Evolutionary conservation across 2,797 vertebrate species (phyloP).

Genomic region (Trachurus trachurus): DNA sequence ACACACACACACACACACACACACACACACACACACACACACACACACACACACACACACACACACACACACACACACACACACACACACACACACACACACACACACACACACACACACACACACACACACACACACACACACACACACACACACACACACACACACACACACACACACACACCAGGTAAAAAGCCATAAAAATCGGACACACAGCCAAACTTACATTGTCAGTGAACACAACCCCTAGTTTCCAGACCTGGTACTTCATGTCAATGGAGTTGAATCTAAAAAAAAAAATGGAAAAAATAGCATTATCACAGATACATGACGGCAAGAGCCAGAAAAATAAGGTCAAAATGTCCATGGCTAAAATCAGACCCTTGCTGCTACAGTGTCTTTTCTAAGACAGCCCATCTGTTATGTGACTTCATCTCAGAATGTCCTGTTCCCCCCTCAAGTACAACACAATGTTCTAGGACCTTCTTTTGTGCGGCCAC

Average conservation of each 20-base stretch:
- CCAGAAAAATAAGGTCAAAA: slow-evolving; percentile 43
- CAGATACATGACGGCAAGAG: slow-evolving; percentile 19
- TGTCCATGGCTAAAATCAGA: slow-evolving; percentile 50
- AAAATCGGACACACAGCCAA: slow-evolving; percentile 5
- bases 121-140: slow-evolving; percentile 23
- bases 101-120: slow-evolving; percentile 22
- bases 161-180: slow-evolving; percentile 10
- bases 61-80: slow-evolving; percentile 12
- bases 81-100: slow-evolving; percentile 2
- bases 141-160: slow-evolving; percentile 21
- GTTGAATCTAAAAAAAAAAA: slow-evolving; percentile 62
- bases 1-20: slow-evolving; percentile 7
- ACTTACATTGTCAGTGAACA: slow-evolving; percentile 86
- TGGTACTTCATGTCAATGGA: slow-evolving; percentile 84
- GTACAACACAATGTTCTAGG: slow-evolving; percentile 56
- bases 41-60: slow-evolving; percentile 22
- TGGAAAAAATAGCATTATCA: slow-evolving; percentile 45
- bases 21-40: slow-evolving; percentile 22
- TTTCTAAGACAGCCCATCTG: slow-evolving; percentile 31
- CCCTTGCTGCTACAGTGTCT: slow-evolving; percentile 33
- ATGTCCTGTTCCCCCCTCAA: slow-evolving; percentile 71
- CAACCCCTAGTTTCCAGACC: slow-evolving; percentile 86
- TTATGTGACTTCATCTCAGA: slow-evolving; percentile 39
- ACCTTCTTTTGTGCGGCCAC: slow-evolving; percentile 34
- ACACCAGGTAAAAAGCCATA: slow-evolving; percentile 8